A percentile compares a stretch with the other conserved stretches of the same genome.
Evolutionary conservation across 1,140 invertebrate genomes (phyloP).

Genomic region (Cepaea nemoralis): DNA sequence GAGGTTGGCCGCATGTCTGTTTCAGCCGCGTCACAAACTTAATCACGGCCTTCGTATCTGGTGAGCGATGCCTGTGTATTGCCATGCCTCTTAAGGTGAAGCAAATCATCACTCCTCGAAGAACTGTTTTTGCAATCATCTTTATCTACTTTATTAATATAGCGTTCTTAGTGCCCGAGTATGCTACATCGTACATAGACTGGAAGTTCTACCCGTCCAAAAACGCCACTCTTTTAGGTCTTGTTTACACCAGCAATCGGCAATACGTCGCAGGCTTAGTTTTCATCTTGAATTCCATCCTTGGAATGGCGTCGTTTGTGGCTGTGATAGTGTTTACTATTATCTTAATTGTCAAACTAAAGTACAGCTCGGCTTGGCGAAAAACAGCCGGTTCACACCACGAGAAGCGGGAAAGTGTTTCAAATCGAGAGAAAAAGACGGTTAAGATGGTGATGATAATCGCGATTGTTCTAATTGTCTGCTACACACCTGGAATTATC

Average conservation of each 20-base stretch:
- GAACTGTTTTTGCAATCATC: not conserved
- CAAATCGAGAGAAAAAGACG: not conserved
- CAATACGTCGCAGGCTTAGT: not conserved
- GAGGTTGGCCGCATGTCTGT: conserved; percentile 25
- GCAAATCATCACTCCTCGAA: not conserved
- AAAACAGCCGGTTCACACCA: not conserved
- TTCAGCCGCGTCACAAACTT: conserved; percentile 1
- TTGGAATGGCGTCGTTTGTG: not conserved
- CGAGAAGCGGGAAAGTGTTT: not conserved
- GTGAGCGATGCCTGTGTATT: conserved; percentile 11
- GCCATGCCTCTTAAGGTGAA: conserved; percentile 21
- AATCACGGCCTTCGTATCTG: not conserved
- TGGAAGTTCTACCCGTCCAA: not conserved
- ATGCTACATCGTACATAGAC: no score
- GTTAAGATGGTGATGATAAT: conserved; percentile 13
- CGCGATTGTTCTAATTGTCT: not conserved
- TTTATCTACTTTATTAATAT: not conserved
- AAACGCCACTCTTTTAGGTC: not conserved
- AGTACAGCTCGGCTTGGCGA: not conserved
- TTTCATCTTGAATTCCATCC: not conserved
- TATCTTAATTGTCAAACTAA: not conserved
- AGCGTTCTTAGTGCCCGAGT: not conserved
- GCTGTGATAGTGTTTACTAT: not conserved
- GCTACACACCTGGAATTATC: not conserved
- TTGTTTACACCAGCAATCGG: not conserved